Evolutionary conservation across 2,797 vertebrate genomes (phyloP).

Genomic region (Arrhamphus sclerolepis): DNA sequence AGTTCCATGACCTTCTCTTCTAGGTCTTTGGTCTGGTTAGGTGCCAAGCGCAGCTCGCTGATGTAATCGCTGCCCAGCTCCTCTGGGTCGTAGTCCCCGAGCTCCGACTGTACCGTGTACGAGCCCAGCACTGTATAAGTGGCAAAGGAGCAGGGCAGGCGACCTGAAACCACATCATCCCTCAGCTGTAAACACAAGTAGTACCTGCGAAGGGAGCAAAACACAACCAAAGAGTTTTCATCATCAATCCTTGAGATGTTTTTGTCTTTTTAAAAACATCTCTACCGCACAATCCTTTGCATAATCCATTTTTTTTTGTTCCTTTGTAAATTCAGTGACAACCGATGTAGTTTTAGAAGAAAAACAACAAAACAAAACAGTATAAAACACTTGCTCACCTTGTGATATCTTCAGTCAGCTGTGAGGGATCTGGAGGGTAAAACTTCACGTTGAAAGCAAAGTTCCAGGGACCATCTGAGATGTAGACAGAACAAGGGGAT

Average conservation of each 20-base stretch:
- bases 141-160: constrained; percentile 95
- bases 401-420: constrained; percentile 96
- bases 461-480: constrained; percentile 91
- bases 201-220: constrained; percentile 80
- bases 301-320: too few species aligned
- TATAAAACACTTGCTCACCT: constrained; percentile 76
- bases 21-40: constrained; percentile 95
- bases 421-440: constrained; percentile 95
- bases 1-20: constrained; percentile 96
- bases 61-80: constrained; percentile 90
- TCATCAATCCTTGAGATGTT: background rate
- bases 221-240: background rate
- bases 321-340: too few species aligned
- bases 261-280: background rate
- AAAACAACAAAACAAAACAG: background rate
- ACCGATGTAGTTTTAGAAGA: too few species aligned
- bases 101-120: constrained; percentile 93
- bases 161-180: constrained; percentile 93
- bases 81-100: constrained; percentile 93
- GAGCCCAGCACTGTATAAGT: constrained; percentile 94
- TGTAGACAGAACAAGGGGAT: constrained; percentile 15
- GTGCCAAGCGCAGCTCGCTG: constrained; percentile 92
- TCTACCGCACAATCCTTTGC: too few species aligned
- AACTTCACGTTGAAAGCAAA: constrained; percentile 99
- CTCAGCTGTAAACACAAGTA: constrained; percentile 95